A percentile compares a stretch with the other conserved stretches of the same genome.
These are phyloP conservation scores for Plectrocnemia conspersa DNA, from an alignment of 1,140 invertebrate species.

Conservation along the genomic window DNA sequence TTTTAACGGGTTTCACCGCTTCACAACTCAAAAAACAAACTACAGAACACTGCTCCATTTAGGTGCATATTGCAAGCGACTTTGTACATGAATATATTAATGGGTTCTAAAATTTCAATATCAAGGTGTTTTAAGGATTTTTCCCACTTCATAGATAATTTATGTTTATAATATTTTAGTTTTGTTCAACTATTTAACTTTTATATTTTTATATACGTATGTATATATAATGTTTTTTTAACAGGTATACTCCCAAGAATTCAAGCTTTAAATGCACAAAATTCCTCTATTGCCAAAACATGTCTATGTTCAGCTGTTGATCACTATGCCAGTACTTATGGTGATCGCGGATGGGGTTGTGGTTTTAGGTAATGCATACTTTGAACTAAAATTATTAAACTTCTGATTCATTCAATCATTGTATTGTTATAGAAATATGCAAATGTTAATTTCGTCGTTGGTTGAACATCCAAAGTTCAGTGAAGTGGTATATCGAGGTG, in stretches of 20 bases:
- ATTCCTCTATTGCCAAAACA: slow-evolving; percentile 62
- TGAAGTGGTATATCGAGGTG: slow-evolving; percentile 57
- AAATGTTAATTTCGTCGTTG: slow-evolving; percentile 83
- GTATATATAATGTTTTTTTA: too few relatives aligned
- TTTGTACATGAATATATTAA: too few relatives aligned
- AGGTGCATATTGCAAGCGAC: too few relatives aligned
- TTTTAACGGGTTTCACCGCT: too few relatives aligned
- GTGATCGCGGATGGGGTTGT: slow-evolving; percentile 86
- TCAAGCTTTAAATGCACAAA: slow-evolving; percentile 61
- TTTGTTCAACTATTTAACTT: too few relatives aligned
- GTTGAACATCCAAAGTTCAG: slow-evolving; percentile 70
- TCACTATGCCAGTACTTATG: slow-evolving; percentile 82
- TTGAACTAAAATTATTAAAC: slow-evolving; percentile 6
- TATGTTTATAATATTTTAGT: too few relatives aligned
- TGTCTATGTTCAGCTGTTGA: slow-evolving; percentile 75
- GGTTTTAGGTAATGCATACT: slow-evolving; percentile 56
- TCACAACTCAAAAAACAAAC: too few relatives aligned
- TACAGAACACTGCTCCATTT: too few relatives aligned
- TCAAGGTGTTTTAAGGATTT: too few relatives aligned
- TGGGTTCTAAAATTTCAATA: too few relatives aligned
- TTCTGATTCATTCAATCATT: not conserved
- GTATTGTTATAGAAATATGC: slow-evolving; percentile 65
- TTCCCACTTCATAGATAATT: too few relatives aligned
- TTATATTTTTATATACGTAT: too few relatives aligned
- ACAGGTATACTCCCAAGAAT: slow-evolving; percentile 70